phyloP scores from a whole-genome alignment of 2,888 invertebrate species.

The Globia sparganii region DNA sequence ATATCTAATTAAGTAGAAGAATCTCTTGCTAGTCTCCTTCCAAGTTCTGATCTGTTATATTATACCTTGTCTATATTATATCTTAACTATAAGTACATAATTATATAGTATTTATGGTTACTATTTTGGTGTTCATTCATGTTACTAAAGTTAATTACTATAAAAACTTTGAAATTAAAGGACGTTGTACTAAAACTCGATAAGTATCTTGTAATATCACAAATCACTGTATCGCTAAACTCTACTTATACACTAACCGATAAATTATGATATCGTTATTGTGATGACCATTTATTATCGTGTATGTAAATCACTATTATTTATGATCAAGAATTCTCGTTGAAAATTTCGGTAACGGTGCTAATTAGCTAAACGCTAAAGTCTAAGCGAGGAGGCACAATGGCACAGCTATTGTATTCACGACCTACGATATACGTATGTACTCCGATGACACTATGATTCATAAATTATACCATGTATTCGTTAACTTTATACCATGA shows the following conservation, averaged over 20 bases:
- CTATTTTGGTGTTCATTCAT: slow-evolving; percentile 89
- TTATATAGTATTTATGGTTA: slow-evolving; percentile 73
- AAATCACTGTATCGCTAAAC: slow-evolving; percentile 87
- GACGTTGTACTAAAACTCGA: slow-evolving; percentile 88
- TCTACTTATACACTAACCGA: slow-evolving; percentile 81
- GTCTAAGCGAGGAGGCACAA: slow-evolving; percentile 85
- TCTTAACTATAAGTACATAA: slow-evolving; percentile 73
- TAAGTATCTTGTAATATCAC: slow-evolving; percentile 89
- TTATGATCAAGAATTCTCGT: slow-evolving; percentile 53
- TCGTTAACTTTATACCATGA: slow-evolving; percentile 66
- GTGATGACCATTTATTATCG: slow-evolving; percentile 78
- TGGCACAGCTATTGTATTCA: slow-evolving; percentile 83
- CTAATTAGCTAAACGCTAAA: slow-evolving; percentile 66
- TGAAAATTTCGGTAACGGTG: slow-evolving; percentile 58
- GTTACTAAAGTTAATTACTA: slow-evolving; percentile 86
- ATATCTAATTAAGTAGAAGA: slow-evolving; percentile 57
- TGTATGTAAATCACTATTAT: slow-evolving; percentile 62
- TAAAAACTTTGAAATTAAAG: slow-evolving; percentile 85
- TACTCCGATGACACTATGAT: slow-evolving; percentile 65
- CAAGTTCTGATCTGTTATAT: slow-evolving; percentile 51
- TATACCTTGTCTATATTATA: slow-evolving; percentile 57
- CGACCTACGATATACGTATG: slow-evolving; percentile 69
- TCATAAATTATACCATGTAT: slow-evolving; percentile 69
- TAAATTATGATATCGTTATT: slow-evolving; percentile 77
- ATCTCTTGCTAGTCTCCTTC: slow-evolving; percentile 43